Percentiles rank a stretch among this genome's conserved stretches.
Evolutionary conservation across 2,797 vertebrate species (phyloP).

Genomic region (Sebastes melanostomus): DNA sequence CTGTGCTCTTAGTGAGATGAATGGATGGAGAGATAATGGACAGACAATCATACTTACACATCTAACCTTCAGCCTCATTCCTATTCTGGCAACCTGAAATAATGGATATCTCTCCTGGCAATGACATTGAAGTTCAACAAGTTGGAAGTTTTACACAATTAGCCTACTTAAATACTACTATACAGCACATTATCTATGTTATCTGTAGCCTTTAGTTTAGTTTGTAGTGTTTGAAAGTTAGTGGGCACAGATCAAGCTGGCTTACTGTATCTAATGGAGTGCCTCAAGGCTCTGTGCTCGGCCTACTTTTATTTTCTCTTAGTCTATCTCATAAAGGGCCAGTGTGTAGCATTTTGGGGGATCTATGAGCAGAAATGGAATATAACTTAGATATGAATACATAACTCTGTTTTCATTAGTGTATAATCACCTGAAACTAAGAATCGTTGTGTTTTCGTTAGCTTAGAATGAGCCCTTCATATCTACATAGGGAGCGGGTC

Average conservation of each 20-base stretch:
- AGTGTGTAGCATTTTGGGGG: no score
- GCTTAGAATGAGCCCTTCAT: no score
- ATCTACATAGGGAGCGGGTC: background rate
- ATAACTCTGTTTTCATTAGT: no score
- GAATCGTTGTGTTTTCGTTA: no score
- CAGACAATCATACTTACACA: background rate
- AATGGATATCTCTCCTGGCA: background rate
- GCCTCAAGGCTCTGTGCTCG: constrained; percentile 12
- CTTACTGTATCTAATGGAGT: background rate
- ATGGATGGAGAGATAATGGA: background rate
- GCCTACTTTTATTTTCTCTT: background rate
- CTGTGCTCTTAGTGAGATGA: background rate
- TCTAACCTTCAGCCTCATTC: background rate
- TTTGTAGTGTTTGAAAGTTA: background rate
- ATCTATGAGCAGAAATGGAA: no score
- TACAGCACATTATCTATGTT: background rate
- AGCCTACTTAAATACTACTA: background rate
- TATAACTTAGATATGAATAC: no score
- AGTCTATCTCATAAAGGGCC: no score
- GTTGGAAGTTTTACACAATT: background rate
- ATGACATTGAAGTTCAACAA: background rate
- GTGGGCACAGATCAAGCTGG: background rate
- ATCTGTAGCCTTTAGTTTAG: background rate
- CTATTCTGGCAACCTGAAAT: background rate
- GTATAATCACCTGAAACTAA: no score